These are phyloP conservation scores for Macropus fuliginosus DNA, from an alignment of 2,797 vertebrate genomes.

Conservation along the genomic window DNA sequence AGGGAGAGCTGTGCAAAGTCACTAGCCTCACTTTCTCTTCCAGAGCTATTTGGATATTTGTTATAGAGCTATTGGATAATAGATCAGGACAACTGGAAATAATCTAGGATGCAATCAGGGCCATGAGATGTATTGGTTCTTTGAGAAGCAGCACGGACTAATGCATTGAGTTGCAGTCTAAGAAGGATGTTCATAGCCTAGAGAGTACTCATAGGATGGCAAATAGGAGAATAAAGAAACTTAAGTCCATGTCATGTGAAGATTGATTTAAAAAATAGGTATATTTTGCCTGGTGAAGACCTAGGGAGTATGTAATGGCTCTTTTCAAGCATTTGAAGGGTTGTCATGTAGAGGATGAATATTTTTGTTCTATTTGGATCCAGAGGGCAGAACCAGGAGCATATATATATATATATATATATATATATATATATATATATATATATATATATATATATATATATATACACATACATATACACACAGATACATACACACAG, in stretches of 20 bases:
- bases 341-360: background rate
- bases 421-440: too few species aligned
- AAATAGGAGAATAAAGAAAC: background rate
- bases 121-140: background rate
- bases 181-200: background rate
- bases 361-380: background rate
- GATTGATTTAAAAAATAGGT: background rate
- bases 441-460: too few species aligned
- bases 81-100: too few species aligned
- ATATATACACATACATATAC: too few species aligned
- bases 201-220: background rate
- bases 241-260: background rate
- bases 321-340: background rate
- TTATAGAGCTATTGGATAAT: too few species aligned
- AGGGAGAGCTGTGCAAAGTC: too few species aligned
- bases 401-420: background rate
- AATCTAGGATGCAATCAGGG: too few species aligned
- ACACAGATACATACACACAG: too few species aligned
- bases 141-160: background rate
- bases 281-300: background rate
- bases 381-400: background rate
- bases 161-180: background rate
- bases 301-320: background rate
- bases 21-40: too few species aligned
- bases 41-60: too few species aligned